Percentiles rank a stretch among this genome's conserved stretches.
Conservation (phyloP, 2,797 vertebrate genomes). For the Eupleurogrammus muticus region DNA sequence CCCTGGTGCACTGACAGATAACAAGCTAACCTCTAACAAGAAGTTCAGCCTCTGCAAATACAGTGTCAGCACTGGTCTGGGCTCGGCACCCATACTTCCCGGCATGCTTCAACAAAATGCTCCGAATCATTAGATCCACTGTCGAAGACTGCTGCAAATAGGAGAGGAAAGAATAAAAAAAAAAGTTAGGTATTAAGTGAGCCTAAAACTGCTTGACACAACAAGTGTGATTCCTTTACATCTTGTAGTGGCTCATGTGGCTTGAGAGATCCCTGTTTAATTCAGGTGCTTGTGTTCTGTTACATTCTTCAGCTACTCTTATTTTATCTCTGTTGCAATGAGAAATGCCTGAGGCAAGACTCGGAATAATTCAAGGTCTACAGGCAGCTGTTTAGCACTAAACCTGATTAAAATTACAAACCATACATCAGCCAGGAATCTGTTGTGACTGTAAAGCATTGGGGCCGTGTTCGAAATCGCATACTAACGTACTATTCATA, state of each 20-base stretch:
- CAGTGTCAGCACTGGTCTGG: conserved; percentile 93
- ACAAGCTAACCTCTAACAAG: conserved; percentile 94
- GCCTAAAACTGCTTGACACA: conserved; percentile 58
- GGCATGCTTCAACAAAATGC: conserved; percentile 95
- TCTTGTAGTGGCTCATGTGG: conserved; percentile 68
- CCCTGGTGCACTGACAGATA: conserved; percentile 26
- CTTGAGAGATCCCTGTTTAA: conserved; percentile 70
- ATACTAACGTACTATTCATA: too few species aligned
- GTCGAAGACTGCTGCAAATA: conserved; percentile 92
- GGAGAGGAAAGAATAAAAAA: conserved; percentile 35
- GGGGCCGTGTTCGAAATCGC: conserved; percentile 16
- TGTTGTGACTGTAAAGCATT: conserved; percentile 66
- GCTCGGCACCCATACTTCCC: conserved; percentile 95
- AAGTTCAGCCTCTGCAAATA: conserved; percentile 92
- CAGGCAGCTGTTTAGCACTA: conserved; percentile 81
- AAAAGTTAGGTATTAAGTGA: conserved; percentile 66
- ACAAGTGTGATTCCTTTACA: conserved; percentile 64
- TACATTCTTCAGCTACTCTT: conserved; percentile 67
- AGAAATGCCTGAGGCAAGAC: conserved; percentile 77
- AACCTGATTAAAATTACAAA: conserved; percentile 84
- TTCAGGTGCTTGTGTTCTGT: conserved; percentile 67
- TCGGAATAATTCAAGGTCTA: conserved; percentile 81
- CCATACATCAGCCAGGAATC: conserved; percentile 73
- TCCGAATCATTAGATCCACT: conserved; percentile 98
- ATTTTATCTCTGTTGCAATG: conserved; percentile 72